Base-by-base conservation (phyloP, 2,113 vertebrate genomes). In the Oceanodroma tethys region DNA sequence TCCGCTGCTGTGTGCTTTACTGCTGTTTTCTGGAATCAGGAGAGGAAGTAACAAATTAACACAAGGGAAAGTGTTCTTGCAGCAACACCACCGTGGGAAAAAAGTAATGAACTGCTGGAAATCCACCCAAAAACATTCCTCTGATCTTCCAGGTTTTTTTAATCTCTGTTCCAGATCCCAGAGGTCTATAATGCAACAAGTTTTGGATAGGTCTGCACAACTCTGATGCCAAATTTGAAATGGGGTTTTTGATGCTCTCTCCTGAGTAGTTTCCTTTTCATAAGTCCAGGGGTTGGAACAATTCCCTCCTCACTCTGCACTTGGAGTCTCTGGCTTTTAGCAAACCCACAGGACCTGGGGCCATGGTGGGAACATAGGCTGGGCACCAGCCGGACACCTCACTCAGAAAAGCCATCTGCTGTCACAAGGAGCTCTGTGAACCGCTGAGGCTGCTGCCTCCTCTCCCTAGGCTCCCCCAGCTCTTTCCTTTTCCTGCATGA, bases 21-120 rank as follows among this genome's bases (percentile, higher is more conserved):
- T 94, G 92, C 93, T 94, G 92, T 82, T 92, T 90, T 80, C 78
- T 96, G 95, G 90, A 93, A 79, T 40, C 71, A 53, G 85, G 53
- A 92, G 85, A 83, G 95, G 96, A 96, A 95, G 81, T 96, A 95
- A 95, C 87, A 97, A 82, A 96, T 95, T 95, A 96, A 63, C 93
- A 86, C 90, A 73, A 75, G 73, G 48, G 56, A 87, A 88, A 91
- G 36, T 90, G 80, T 89, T 89, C 82, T 78, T 93, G 56, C 71
- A 93, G 83, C 88, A 92, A 43, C 34, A n/a, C 38, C 60, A 30
- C 4, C 14, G n/a, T 48, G 16, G 60, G 74, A 25, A 19, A 89
- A 58, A 36, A 27, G 74, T 73, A 9, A 55, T 56, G 42, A 95
- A 81, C 92, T 79, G 30, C 42, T 95, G 72, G 66, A 95, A 97